Percentiles rank a stretch among this genome's conserved stretches.
phyloP scores from a whole-genome alignment of 2,888 invertebrate genomes.

The Macaria liturata region DNA sequence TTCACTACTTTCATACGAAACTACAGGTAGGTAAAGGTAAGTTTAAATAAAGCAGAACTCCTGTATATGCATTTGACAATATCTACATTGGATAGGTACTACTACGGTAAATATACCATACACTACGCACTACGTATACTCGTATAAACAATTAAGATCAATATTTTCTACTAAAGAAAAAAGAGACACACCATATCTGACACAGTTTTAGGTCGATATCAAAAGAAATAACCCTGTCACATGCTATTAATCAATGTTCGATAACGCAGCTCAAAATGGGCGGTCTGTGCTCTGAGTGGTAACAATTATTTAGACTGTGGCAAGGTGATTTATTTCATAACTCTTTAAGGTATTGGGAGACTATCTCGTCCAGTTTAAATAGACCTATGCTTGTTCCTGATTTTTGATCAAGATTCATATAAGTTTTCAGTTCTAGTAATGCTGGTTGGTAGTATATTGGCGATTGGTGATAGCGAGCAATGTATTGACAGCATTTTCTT shows the following conservation, averaged over 20 bases:
- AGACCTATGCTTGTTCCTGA: conserved; percentile 27
- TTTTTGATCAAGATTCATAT: conserved; percentile 9
- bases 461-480: conserved; percentile 56
- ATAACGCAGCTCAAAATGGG: conserved; percentile 73
- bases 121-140: no score
- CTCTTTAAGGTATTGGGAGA: conserved; percentile 54
- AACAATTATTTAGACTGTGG: conserved; percentile 9
- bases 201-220: conserved; percentile 40
- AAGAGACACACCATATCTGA: conserved; percentile 39
- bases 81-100: no score
- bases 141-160: no score
- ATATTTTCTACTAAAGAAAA: no score
- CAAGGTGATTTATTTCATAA: conserved; percentile 72
- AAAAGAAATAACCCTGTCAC: conserved; percentile 61
- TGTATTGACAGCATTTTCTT: conserved; percentile 56
- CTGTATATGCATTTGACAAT: no score
- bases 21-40: no score
- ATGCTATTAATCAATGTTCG: conserved; percentile 77
- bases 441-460: conserved; percentile 53
- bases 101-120: no score
- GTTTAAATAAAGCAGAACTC: no score
- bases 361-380: conserved; percentile 41
- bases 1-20: no score
- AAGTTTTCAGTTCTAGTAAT: conserved; percentile 35
- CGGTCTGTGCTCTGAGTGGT: conserved; percentile 63